Evolutionary conservation across 2,797 vertebrate genomes (phyloP).

Genomic region (Agapornis canus): DNA sequence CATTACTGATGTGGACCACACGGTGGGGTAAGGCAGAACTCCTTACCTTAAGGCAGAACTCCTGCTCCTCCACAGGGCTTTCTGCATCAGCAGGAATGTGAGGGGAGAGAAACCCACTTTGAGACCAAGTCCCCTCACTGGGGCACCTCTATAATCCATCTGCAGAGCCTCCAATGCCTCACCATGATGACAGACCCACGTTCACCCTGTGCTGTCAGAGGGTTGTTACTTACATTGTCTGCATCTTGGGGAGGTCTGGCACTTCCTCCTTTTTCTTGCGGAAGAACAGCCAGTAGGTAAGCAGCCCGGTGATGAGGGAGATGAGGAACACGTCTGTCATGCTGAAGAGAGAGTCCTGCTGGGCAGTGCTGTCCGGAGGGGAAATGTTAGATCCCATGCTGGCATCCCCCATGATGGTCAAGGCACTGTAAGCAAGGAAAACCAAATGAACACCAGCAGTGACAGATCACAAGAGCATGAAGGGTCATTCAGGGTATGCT

Average conservation of each 20-base stretch:
- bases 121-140: neutral
- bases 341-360: constrained; percentile 83
- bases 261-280: constrained; percentile 91
- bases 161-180: neutral
- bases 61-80: neutral
- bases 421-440: constrained; percentile 6
- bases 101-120: neutral
- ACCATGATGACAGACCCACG: neutral
- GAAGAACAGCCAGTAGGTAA: constrained; percentile 92
- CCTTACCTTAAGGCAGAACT: too few relatives aligned
- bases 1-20: neutral
- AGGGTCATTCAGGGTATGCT: fast-evolving
- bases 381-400: constrained; percentile 54
- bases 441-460: neutral
- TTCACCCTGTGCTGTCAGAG: fast-evolving
- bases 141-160: neutral
- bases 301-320: constrained; percentile 84
- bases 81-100: neutral
- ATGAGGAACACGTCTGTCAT: constrained; percentile 88
- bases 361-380: constrained; percentile 9
- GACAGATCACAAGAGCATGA: neutral
- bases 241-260: constrained; percentile 89
- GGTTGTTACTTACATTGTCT: constrained; percentile 70
- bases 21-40: neutral
- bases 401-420: constrained; percentile 74